Evolutionary conservation across 1,140 invertebrate species (phyloP).

Genomic region (Musca domestica): DNA sequence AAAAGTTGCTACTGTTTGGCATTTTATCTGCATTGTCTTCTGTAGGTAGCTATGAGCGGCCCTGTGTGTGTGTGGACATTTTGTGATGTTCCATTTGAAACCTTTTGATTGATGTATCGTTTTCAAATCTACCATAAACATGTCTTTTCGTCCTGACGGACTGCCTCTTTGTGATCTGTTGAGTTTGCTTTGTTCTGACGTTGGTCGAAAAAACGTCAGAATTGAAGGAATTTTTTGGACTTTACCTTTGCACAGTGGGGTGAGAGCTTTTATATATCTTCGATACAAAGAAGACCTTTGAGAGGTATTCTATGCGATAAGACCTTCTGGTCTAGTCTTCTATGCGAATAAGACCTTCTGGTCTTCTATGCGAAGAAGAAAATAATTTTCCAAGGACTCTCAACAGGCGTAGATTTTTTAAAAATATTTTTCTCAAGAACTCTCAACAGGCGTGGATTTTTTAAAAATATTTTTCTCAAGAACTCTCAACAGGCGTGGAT

Average conservation of each 20-base stretch:
- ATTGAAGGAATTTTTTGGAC: not conserved
- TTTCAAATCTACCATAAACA: slow-evolving; percentile 20
- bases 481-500: too few relatives aligned
- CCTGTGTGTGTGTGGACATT: not conserved
- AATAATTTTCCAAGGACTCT: too few relatives aligned
- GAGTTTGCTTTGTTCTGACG: not conserved
- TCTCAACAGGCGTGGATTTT: too few relatives aligned
- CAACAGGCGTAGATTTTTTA: too few relatives aligned
- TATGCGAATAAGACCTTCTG: too few relatives aligned
- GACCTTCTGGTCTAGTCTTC: too few relatives aligned
- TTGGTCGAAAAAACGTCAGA: not conserved
- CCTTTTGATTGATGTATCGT: slow-evolving; percentile 18
- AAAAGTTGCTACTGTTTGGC: not conserved
- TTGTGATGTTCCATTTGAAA: not conserved
- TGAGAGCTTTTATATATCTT: not conserved
- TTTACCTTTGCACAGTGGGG: not conserved
- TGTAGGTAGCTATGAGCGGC: too few relatives aligned
- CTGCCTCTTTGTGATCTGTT: not conserved
- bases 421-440: too few relatives aligned
- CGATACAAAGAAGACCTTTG: too few relatives aligned
- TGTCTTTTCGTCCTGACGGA: slow-evolving; percentile 2
- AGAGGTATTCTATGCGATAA: too few relatives aligned
- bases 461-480: too few relatives aligned
- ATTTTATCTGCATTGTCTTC: not conserved
- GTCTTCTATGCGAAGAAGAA: too few relatives aligned